phyloP scores from a whole-genome alignment of 2,888 invertebrate genomes.

The Podotricha telesiphe region DNA sequence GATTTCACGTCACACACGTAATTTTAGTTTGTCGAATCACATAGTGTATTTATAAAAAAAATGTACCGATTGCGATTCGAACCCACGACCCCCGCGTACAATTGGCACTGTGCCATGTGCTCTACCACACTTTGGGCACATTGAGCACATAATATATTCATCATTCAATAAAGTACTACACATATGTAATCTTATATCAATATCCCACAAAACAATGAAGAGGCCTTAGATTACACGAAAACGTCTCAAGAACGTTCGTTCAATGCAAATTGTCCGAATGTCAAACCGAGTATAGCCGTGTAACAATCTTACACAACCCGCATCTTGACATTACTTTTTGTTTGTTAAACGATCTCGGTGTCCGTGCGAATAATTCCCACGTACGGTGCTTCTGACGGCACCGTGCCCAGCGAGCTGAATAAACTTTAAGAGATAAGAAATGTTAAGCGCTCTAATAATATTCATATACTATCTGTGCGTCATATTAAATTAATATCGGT shows the following conservation, averaged over 20 bases:
- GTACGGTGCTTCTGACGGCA: slow-evolving; percentile 55
- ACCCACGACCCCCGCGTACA: background rate
- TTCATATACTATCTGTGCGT: slow-evolving; percentile 3
- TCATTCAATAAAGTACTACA: background rate
- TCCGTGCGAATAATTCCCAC: slow-evolving; percentile 75
- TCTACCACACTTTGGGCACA: background rate
- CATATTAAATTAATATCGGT: background rate
- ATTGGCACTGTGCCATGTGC: too few relatives aligned
- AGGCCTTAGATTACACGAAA: slow-evolving; percentile 54
- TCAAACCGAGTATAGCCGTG: slow-evolving; percentile 55
- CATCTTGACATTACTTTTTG: slow-evolving; percentile 82
- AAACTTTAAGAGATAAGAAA: slow-evolving; percentile 54
- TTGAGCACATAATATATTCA: background rate
- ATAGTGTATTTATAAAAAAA: background rate
- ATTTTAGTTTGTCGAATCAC: too few relatives aligned
- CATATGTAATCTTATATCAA: slow-evolving; percentile 39
- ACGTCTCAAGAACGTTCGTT: slow-evolving; percentile 62
- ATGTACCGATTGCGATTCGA: background rate
- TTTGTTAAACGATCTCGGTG: slow-evolving; percentile 66
- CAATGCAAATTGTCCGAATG: slow-evolving; percentile 69
- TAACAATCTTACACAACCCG: slow-evolving; percentile 66
- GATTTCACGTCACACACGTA: too few relatives aligned
- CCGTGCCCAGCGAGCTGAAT: slow-evolving; percentile 61
- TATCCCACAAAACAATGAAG: slow-evolving; percentile 54
- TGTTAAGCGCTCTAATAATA: slow-evolving; percentile 44